Percentiles rank a stretch among this genome's conserved stretches.
These are phyloP conservation scores for Columbina picui DNA, from an alignment of 2,113 vertebrate genomes.

Conservation along the genomic window DNA sequence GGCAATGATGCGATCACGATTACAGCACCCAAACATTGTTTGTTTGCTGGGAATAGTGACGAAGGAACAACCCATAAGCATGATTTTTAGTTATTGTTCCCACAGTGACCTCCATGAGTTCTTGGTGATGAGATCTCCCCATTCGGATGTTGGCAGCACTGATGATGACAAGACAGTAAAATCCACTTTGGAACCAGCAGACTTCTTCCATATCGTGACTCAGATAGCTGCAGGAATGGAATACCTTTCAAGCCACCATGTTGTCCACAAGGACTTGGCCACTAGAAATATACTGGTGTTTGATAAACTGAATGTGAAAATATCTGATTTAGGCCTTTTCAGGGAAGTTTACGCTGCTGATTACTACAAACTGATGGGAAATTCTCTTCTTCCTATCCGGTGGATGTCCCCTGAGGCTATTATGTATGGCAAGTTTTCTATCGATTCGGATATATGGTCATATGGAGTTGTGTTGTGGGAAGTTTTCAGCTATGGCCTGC, in stretches of 20 bases:
- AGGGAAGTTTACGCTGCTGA: conserved; percentile 96
- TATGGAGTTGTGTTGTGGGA: conserved; percentile 96
- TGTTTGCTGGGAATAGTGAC: conserved; percentile 90
- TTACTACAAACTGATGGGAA: conserved; percentile 91
- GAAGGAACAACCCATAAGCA: conserved; percentile 93
- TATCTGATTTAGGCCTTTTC: conserved; percentile 93
- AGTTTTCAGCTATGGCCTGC: conserved; percentile 95
- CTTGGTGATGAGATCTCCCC: conserved; percentile 92
- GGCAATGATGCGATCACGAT: conserved; percentile 84
- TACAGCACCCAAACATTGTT: conserved; percentile 93
- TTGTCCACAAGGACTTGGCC: conserved; percentile 95
- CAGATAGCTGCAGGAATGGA: conserved; percentile 97
- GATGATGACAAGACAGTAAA: conserved; percentile 93
- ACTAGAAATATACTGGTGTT: conserved; percentile 93
- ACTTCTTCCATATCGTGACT: conserved; percentile 91
- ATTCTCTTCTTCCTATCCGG: conserved; percentile 88
- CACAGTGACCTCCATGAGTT: conserved; percentile 95
- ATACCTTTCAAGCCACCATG: conserved; percentile 91
- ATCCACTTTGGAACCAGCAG: conserved; percentile 90
- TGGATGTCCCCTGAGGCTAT: conserved; percentile 98
- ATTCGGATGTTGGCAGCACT: conserved; percentile 93
- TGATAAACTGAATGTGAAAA: conserved; percentile 92
- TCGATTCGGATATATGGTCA: conserved; percentile 97
- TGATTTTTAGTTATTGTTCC: conserved; percentile 91
- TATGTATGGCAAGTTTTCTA: conserved; percentile 91